Evolutionary conservation across 2,113 vertebrate species (phyloP).

Genomic region (Callithrix jacchus): DNA sequence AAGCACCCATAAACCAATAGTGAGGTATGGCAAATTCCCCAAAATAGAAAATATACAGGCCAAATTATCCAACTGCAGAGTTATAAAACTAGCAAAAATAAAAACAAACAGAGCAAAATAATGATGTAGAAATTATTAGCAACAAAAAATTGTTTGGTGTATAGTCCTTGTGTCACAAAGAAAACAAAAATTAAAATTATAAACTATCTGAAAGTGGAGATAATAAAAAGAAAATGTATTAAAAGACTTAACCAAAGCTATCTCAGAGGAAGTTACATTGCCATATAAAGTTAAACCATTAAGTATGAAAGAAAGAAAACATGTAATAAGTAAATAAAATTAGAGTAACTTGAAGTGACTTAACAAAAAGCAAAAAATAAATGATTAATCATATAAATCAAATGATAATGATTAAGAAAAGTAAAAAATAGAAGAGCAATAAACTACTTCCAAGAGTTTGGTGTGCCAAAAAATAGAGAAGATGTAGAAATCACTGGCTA

Average conservation of each 20-base stretch:
- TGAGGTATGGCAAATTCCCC: neutral
- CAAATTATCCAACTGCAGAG: neutral
- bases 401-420: neutral
- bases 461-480: neutral
- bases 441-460: neutral
- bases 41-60: neutral
- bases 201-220: neutral
- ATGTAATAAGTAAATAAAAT: neutral
- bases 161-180: neutral
- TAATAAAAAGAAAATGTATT: neutral
- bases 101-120: neutral
- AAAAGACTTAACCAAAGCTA: neutral
- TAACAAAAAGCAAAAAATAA: neutral
- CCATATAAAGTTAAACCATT: neutral
- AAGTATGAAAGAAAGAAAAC: neutral
- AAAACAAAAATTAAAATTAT: neutral
- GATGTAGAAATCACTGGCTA: neutral
- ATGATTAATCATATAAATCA: neutral
- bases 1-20: neutral
- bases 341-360: neutral
- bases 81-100: neutral
- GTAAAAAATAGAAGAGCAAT: neutral
- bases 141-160: neutral
- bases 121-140: neutral
- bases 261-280: neutral